phyloP scores from a whole-genome alignment of 2,888 invertebrate genomes.

The Drosophila eohydei region DNA sequence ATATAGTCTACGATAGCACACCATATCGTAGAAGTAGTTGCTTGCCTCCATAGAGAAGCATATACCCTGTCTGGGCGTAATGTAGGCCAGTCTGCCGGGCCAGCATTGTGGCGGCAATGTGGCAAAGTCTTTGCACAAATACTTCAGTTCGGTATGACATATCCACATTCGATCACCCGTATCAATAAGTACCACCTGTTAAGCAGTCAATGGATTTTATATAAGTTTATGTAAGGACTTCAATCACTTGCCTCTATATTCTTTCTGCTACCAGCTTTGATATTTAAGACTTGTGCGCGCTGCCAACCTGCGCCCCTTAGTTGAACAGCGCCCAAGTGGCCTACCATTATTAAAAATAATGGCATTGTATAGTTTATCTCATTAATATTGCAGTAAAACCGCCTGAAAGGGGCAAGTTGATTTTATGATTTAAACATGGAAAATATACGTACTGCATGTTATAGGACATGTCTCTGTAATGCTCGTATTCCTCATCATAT shows the following conservation, averaged over 20 bases:
- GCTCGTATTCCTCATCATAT: conserved; percentile 59
- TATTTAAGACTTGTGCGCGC: conserved; percentile 72
- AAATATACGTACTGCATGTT: conserved; percentile 76
- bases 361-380: conserved; percentile 61
- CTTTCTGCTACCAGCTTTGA: conserved; percentile 33
- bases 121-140: conserved; percentile 69
- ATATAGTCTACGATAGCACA: conserved; percentile 65
- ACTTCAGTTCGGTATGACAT: conserved; percentile 64
- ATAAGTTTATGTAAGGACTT: neutral
- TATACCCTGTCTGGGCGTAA: conserved; percentile 64
- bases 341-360: conserved; percentile 61
- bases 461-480: conserved; percentile 62
- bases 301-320: conserved; percentile 71
- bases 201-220: neutral
- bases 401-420: conserved; percentile 36
- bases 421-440: too few species aligned
- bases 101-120: conserved; percentile 74
- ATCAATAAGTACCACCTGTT: conserved; percentile 77
- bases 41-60: conserved; percentile 74
- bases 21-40: conserved; percentile 66
- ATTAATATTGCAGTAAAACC: conserved; percentile 54
- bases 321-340: conserved; percentile 74
- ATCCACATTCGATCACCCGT: conserved; percentile 78
- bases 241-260: conserved; percentile 66
- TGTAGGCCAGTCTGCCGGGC: conserved; percentile 72